Evolutionary conservation across 1,140 invertebrate species (phyloP).

Genomic region (Chironomus tepperi): DNA sequence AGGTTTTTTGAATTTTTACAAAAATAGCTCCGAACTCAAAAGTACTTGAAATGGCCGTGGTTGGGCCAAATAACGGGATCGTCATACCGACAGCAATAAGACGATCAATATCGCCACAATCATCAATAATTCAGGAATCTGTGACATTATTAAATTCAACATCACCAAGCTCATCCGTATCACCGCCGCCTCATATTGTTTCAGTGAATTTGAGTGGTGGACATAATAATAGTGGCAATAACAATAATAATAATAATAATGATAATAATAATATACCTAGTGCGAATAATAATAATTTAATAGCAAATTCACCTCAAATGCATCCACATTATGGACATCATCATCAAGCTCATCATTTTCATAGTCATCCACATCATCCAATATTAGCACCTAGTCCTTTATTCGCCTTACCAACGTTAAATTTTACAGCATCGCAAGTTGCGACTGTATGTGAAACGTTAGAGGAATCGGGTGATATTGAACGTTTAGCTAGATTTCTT

Average conservation of each 20-base stretch:
- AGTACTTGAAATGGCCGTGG: constrained; percentile 7
- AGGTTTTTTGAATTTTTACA: too few species aligned
- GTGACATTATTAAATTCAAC: constrained; percentile 14
- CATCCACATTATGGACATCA: background rate
- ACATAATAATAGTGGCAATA: constrained; percentile 5
- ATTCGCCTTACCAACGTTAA: constrained; percentile 79
- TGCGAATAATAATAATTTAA: background rate
- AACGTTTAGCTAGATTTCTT: constrained; percentile 87
- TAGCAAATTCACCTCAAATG: constrained; percentile 4
- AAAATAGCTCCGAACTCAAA: constrained; percentile 20
- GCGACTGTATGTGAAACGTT: constrained; percentile 96
- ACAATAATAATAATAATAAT: background rate
- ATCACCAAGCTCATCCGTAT: background rate
- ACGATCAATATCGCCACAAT: constrained; percentile 3
- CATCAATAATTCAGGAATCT: constrained; percentile 1
- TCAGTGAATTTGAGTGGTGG: background rate
- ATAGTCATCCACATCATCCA: constrained; percentile 39
- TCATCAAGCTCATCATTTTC: background rate
- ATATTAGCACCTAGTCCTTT: constrained; percentile 64
- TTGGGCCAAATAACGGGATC: constrained; percentile 17
- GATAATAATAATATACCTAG: constrained; percentile 14
- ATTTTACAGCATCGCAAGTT: constrained; percentile 88
- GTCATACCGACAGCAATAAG: constrained; percentile 21
- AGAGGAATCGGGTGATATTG: constrained; percentile 97
- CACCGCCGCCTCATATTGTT: constrained; percentile 1